Evolutionary conservation across 1,140 invertebrate genomes (phyloP), one percentile per base, ranked within the genome.

Genomic region (Thaumatotibia leucotreta): DNA sequence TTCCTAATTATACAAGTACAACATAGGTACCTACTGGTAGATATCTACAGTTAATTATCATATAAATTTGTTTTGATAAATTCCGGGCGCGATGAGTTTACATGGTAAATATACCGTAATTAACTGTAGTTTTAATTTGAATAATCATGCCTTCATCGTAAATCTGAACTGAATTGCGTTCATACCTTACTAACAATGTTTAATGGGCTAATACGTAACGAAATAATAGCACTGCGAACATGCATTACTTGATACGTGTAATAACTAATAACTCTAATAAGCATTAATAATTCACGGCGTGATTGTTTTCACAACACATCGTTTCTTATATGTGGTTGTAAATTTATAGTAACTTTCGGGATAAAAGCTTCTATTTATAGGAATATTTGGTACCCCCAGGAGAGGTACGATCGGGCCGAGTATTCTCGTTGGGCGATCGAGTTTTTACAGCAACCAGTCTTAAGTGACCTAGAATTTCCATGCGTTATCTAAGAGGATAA

Each of bases 331-430:
- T 54, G 24, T 24, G n/a, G 27, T 32, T 64, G 61, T 72, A 72
- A 75, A 75, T 75, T 50, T 58, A 62, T 33, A 69, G 64, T 69
- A 70, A 67, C 67, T 62, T 62, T 65, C 24, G 33, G 69, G 67
- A 66, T 70, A 61, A 75, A 70, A 70, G 74, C 63, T 65, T 70
- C 68, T 75, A 70, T 75, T 73, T 70, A 70, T 70, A 75, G 52
- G 63, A 54, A n/a, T 35, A 64, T 58, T 33, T 49, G 64, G 32
- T 22, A 54, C 50, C 23, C 50, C 50, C 50, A 54, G 50, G 50
- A 54, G 50, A 54, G 50, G 20, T 2, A 6, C 2, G n/a, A 14
- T 35, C 6, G 35, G 33, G 33, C 33, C 33, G 27, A n/a, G 2
- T 20, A 20, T 20, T 45, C 39, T 8, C 6, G n/a, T n/a, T 45